These are phyloP conservation scores for Telenomus remus DNA, from an alignment of 1,140 invertebrate species.

Conservation along the genomic window DNA sequence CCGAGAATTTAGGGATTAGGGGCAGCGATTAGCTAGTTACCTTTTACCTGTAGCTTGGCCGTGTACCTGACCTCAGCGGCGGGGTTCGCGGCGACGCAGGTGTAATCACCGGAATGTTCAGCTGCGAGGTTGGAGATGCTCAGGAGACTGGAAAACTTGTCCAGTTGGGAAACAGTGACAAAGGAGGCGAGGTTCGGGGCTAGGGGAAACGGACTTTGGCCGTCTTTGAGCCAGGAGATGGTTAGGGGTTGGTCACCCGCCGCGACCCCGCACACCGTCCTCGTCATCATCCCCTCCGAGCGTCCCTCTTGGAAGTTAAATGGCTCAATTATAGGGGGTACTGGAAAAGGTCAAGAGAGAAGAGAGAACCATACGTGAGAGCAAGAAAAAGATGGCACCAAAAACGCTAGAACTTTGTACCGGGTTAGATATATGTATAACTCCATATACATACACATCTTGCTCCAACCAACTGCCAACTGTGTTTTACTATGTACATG, in stretches of 20 bases:
- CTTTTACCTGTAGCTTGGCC: slow-evolving; percentile 88
- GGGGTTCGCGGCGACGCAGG: slow-evolving; percentile 86
- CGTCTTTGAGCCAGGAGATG: slow-evolving; percentile 88
- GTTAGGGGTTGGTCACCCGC: slow-evolving; percentile 85
- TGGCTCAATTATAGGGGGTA: slow-evolving; percentile 89
- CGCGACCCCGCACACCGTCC: slow-evolving; percentile 89
- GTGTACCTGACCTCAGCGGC: slow-evolving; percentile 87
- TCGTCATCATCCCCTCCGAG: slow-evolving; percentile 88
- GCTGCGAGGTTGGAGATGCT: slow-evolving; percentile 85
- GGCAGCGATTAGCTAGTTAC: slow-evolving; percentile 79
- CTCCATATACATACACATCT: slow-evolving; percentile 51
- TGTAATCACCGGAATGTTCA: slow-evolving; percentile 86
- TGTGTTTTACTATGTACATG: slow-evolving; percentile 46
- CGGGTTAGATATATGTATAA: slow-evolving; percentile 55
- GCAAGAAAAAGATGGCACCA: slow-evolving; percentile 77
- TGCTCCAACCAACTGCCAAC: background rate
- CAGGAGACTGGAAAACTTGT: slow-evolving; percentile 84
- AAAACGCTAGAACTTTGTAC: slow-evolving; percentile 69
- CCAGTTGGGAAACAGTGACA: slow-evolving; percentile 83
- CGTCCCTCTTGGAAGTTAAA: slow-evolving; percentile 89
- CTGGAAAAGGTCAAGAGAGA: slow-evolving; percentile 82
- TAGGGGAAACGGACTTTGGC: slow-evolving; percentile 77
- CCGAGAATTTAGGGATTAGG: slow-evolving; percentile 62
- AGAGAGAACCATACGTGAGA: slow-evolving; percentile 80
- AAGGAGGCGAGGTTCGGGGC: slow-evolving; percentile 77